Percentiles rank a stretch among this genome's conserved stretches.
These are phyloP conservation scores for Parasteatoda tepidariorum DNA, from an alignment of 1,140 invertebrate species.

Conservation along the genomic window DNA sequence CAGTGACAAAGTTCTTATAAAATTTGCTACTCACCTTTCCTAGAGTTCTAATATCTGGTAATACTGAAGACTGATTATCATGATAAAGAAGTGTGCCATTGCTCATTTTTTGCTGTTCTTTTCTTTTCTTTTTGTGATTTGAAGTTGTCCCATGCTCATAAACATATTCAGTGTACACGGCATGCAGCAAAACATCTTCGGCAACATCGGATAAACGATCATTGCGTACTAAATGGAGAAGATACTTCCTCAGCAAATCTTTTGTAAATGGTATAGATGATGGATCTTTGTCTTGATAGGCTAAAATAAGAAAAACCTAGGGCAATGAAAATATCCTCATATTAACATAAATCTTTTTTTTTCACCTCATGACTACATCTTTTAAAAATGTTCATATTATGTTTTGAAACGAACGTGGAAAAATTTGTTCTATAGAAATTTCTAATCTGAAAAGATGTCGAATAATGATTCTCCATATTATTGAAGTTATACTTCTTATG, in stretches of 20 bases:
- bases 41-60: conserved; percentile 49
- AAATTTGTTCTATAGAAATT: no score
- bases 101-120: conserved; percentile 32
- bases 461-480: no score
- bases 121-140: conserved; percentile 4
- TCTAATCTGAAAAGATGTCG: no score
- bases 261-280: conserved; percentile 42
- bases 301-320: conserved; percentile 49
- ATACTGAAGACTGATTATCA: conserved; percentile 10
- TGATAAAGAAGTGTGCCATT: conserved; percentile 14
- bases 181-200: conserved; percentile 37
- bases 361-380: no score
- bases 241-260: conserved; percentile 39
- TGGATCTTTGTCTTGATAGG: conserved; percentile 55
- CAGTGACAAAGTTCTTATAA: no score
- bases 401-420: no score
- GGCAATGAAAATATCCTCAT: conserved; percentile 46
- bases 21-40: conserved; percentile 33
- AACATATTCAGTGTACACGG: conserved; percentile 55
- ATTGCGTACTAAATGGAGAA: conserved; percentile 45
- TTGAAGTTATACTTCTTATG: no score
- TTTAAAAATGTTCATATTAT: no score
- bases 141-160: conserved; percentile 34
- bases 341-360: no score
- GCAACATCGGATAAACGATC: conserved; percentile 31